A percentile compares a stretch with the other conserved stretches of the same genome.
Conservation (phyloP, 2,113 vertebrate species). For the Psophia crepitans region DNA sequence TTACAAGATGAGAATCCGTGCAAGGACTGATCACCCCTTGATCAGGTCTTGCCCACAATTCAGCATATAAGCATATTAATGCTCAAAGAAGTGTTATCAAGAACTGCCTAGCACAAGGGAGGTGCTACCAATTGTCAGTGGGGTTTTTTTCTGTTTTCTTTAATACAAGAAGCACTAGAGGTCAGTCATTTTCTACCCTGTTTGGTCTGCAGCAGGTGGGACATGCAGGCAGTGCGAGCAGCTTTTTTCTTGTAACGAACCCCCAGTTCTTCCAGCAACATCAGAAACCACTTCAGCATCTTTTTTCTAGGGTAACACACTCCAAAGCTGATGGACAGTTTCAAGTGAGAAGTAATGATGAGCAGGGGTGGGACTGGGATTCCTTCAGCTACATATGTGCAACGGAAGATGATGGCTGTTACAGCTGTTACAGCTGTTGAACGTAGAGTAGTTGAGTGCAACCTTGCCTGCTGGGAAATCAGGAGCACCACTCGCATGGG, state of each 20-base stretch:
- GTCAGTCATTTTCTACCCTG: neutral
- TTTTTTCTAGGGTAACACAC: neutral
- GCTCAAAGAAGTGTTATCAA: neutral
- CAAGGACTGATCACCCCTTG: neutral
- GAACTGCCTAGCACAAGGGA: neutral
- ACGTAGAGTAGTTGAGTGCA: neutral
- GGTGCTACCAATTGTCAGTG: neutral
- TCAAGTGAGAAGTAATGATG: neutral
- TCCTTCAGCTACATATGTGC: neutral
- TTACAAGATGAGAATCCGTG: neutral
- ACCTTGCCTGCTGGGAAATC: neutral
- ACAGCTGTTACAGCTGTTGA: neutral
- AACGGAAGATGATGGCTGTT: neutral
- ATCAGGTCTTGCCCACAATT: neutral
- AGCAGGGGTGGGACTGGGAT: neutral
- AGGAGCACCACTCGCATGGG: neutral
- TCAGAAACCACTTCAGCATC: neutral
- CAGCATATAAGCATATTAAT: neutral
- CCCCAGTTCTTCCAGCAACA: neutral
- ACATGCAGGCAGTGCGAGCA: neutral
- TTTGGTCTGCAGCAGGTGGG: accelerated
- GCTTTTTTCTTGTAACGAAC: neutral
- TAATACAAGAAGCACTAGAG: neutral
- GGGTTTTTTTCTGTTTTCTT: neutral
- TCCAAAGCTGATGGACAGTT: neutral